Percentiles rank a stretch among this genome's conserved stretches.
Evolutionary conservation across 1,140 invertebrate genomes (phyloP).

Genomic region (Uloborus diversus): DNA sequence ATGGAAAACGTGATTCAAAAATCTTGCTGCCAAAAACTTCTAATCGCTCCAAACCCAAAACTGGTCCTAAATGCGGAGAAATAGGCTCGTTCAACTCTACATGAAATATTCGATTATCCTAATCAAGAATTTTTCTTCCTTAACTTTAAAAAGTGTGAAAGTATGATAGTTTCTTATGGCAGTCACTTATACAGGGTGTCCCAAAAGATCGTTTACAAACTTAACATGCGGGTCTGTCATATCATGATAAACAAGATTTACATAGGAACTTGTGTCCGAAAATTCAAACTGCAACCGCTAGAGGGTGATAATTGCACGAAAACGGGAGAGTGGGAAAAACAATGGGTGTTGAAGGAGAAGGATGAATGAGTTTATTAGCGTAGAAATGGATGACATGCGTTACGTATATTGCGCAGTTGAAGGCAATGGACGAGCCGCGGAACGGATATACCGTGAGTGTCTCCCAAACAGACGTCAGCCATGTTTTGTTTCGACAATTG

Average conservation of each 20-base stretch:
- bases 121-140: no score
- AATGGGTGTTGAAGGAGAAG: not conserved
- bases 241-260: conserved; percentile 5
- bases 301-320: not conserved
- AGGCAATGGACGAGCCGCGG: conserved; percentile 5
- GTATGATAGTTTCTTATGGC: no score
- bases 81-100: no score
- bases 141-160: no score
- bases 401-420: not conserved
- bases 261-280: no score
- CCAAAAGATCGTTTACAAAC: not conserved
- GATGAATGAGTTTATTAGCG: not conserved
- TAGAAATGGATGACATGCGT: not conserved
- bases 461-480: not conserved
- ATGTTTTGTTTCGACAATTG: not conserved
- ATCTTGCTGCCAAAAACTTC: no score
- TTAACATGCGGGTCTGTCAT: not conserved
- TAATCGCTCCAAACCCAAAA: no score
- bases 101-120: no score
- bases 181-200: conserved; percentile 7
- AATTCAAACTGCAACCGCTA: not conserved
- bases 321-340: not conserved
- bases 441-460: not conserved
- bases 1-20: no score
- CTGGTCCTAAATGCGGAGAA: no score